A percentile compares a stretch with the other conserved stretches of the same genome.
These are phyloP conservation scores for Acrossocheilus wenchowensis DNA, from an alignment of 2,797 vertebrate species.

Conservation along the genomic window DNA sequence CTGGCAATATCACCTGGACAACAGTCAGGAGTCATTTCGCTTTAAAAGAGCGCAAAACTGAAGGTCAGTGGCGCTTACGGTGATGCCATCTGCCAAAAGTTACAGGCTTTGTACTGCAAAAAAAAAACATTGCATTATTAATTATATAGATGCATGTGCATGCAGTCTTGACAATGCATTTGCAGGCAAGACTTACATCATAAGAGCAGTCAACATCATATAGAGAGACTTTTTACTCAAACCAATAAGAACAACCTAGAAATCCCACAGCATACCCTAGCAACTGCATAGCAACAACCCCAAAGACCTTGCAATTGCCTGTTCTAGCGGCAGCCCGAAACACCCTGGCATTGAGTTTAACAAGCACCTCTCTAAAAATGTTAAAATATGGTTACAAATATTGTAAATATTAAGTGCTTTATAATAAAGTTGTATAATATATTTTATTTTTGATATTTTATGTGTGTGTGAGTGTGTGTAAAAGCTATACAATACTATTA, in stretches of 20 bases:
- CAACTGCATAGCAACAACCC: not conserved
- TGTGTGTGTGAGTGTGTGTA: too few species aligned
- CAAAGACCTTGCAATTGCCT: too few species aligned
- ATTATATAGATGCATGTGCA: not conserved
- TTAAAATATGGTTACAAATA: not conserved
- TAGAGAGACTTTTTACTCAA: not conserved
- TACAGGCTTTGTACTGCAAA: constrained; percentile 10
- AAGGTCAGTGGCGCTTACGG: constrained; percentile 15
- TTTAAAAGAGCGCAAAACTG: constrained; percentile 1
- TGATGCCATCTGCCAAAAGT: not conserved
- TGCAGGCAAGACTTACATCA: not conserved
- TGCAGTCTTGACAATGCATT: not conserved
- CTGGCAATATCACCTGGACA: constrained; percentile 43
- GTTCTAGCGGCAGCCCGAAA: too few species aligned
- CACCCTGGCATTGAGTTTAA: too few species aligned
- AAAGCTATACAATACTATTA: too few species aligned
- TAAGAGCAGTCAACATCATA: not conserved
- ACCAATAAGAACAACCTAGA: not conserved
- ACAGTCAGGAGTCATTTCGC: constrained; percentile 6
- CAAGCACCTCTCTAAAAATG: too few species aligned
- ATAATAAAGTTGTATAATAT: not conserved
- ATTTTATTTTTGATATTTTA: too few species aligned
- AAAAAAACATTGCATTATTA: not conserved
- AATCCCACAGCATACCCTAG: not conserved
- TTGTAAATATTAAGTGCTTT: too few species aligned